These are phyloP conservation scores for Pocota personata DNA, from an alignment of 2,888 invertebrate species.

Conservation along the genomic window DNA sequence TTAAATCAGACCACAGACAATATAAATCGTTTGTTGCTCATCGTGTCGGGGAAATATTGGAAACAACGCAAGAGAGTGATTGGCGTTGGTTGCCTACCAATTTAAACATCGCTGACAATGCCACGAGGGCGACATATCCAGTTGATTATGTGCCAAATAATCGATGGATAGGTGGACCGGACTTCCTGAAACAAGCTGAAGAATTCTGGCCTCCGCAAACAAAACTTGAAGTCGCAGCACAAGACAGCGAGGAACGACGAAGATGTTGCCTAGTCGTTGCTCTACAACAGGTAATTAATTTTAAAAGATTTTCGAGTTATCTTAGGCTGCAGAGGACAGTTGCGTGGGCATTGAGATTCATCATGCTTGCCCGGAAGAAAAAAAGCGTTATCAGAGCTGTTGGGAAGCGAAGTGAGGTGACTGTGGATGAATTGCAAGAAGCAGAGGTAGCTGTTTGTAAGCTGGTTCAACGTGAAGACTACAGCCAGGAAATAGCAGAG, in stretches of 20 bases:
- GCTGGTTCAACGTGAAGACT: too few species aligned
- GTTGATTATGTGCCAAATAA: neutral
- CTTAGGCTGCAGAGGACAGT: neutral
- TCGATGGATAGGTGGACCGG: neutral
- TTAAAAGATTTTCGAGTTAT: neutral
- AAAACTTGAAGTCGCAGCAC: neutral
- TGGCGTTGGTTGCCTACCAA: slow-evolving; percentile 55
- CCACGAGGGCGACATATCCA: slow-evolving; percentile 15
- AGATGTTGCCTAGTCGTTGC: neutral
- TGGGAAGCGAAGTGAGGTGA: neutral
- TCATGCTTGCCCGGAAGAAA: neutral
- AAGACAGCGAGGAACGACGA: neutral
- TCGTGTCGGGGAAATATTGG: slow-evolving; percentile 49
- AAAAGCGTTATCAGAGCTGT: neutral
- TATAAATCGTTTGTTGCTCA: slow-evolving; percentile 75
- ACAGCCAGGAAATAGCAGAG: too few species aligned
- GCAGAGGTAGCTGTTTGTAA: too few species aligned
- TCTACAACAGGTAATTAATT: neutral
- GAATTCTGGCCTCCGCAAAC: neutral
- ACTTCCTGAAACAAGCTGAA: neutral
- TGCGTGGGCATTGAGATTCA: neutral
- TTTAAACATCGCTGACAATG: slow-evolving; percentile 34
- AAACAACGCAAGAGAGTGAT: neutral
- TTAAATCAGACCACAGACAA: slow-evolving; percentile 42
- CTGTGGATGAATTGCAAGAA: too few species aligned